Evolutionary conservation across 2,888 invertebrate species (phyloP).

Genomic region (Matsumyia berberina): DNA sequence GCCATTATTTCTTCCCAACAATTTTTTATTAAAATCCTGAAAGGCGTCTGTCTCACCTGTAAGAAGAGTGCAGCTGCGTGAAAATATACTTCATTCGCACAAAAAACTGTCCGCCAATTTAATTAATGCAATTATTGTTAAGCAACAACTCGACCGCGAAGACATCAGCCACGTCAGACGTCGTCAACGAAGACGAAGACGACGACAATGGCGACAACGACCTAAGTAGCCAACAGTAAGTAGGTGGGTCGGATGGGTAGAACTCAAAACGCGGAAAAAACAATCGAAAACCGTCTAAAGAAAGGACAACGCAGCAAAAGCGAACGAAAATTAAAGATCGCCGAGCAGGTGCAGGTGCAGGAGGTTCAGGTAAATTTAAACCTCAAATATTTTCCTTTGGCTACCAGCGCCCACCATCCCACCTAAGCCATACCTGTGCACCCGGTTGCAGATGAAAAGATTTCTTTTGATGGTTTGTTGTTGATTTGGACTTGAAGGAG

Average conservation of each 20-base stretch:
- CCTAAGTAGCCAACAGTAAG: constrained; percentile 61
- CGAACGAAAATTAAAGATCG: constrained; percentile 15
- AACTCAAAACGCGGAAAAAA: no score
- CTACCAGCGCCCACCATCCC: neutral
- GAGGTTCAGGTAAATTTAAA: constrained; percentile 48
- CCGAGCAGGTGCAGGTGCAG: constrained; percentile 24
- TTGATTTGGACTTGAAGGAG: constrained; percentile 65
- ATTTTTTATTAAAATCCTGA: constrained; percentile 22
- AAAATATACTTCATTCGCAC: neutral
- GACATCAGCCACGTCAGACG: constrained; percentile 66
- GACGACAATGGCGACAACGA: constrained; percentile 63
- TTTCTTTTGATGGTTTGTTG: constrained; percentile 54
- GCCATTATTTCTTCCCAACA: neutral
- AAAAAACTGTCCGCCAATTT: constrained; percentile 60
- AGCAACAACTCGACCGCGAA: constrained; percentile 75
- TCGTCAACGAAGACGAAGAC: constrained; percentile 19
- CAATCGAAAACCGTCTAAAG: neutral
- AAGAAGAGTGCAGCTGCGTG: constrained; percentile 26
- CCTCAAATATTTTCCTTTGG: neutral
- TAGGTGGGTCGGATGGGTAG: constrained; percentile 31
- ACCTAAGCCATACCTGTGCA: neutral
- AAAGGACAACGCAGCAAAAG: constrained; percentile 8
- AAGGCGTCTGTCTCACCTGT: constrained; percentile 37
- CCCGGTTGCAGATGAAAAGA: constrained; percentile 47
- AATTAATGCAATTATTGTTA: constrained; percentile 74